Base-by-base conservation (phyloP, 2,113 vertebrate species). In the Pachycephala philippinensis region DNA sequence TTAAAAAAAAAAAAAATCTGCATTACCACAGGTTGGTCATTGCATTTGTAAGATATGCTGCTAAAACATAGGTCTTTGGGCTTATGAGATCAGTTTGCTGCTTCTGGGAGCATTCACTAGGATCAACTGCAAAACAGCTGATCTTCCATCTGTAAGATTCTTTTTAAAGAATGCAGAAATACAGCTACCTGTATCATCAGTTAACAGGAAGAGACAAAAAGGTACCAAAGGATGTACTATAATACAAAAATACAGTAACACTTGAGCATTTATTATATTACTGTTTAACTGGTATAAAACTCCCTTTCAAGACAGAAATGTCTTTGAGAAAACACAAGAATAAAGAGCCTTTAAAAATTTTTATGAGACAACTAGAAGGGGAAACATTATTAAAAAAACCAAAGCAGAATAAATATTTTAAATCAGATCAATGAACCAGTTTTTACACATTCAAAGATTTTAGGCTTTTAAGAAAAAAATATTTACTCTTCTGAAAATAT, bases 81-180 rank as follows among this genome's bases (percentile, higher is more conserved):
- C 63, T 96, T 78, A 90, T 35, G 61, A 94, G 33, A 74, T 21
- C 69, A 65, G 28, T 53, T 47, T 40, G 60, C 30, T 57, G 9
- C 82, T 83, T 65, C 44, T 75, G 50, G 57, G n/a, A 69, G 54
- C 52, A 49, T 70, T 89, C 69, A n/a, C 68, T 52, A 28, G 24
- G 40, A 89, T 60, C 70, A 91, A 87, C 47, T 92, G 70, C 74
- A 94, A 85, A 94, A 21, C 21, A 89, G 87, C 63, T 83, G 5
- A 78, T 88, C 65, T 85, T 76, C 70, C 63, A 80, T 35, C 65
- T 70, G 1, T n/a, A 79, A 84, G 45, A 89, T 72, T 86, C 88
- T 57, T 95, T 95, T 94, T 69, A 94, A 93, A 47, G 45, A 71
- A 53, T 87, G 49, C 69, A 95, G 40, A 96, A 95, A 92, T 63